Percentiles rank a stretch among this genome's conserved stretches.
Evolutionary conservation across 2,888 invertebrate genomes (phyloP).

Genomic region (Aelia acuminata): DNA sequence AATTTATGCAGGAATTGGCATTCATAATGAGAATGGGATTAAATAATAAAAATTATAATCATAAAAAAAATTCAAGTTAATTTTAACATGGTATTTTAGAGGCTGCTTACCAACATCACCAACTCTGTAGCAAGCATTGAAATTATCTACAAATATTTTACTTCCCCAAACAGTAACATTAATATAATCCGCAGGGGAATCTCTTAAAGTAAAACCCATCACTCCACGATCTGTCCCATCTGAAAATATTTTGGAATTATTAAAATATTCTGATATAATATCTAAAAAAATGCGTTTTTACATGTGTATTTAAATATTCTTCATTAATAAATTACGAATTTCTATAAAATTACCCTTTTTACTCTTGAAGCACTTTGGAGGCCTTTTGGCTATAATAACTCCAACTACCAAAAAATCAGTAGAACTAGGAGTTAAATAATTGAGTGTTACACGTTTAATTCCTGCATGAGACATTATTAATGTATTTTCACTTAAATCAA

Average conservation of each 20-base stretch:
- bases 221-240: constrained; percentile 76
- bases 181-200: constrained; percentile 79
- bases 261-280: neutral
- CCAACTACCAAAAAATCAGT: constrained; percentile 71
- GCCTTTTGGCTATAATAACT: constrained; percentile 78
- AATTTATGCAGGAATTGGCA: too few species aligned
- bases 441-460: constrained; percentile 64
- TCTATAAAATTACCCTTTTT: constrained; percentile 70
- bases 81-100: neutral
- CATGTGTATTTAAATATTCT: neutral
- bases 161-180: constrained; percentile 85
- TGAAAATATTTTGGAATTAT: constrained; percentile 51
- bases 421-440: constrained; percentile 65
- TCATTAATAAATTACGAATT: neutral
- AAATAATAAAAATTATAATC: too few species aligned
- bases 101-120: constrained; percentile 77
- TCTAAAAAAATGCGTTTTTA: too few species aligned
- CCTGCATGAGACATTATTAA: constrained; percentile 63
- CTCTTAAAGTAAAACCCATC: constrained; percentile 82
- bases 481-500: neutral
- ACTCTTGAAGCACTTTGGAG: constrained; percentile 72
- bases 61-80: too few species aligned
- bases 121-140: constrained; percentile 77
- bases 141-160: constrained; percentile 75
- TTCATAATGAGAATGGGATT: too few species aligned